Evolutionary conservation across 2,888 invertebrate species (phyloP), one percentile per base, ranked within the genome.

Genomic region (Andrena camellia): DNA sequence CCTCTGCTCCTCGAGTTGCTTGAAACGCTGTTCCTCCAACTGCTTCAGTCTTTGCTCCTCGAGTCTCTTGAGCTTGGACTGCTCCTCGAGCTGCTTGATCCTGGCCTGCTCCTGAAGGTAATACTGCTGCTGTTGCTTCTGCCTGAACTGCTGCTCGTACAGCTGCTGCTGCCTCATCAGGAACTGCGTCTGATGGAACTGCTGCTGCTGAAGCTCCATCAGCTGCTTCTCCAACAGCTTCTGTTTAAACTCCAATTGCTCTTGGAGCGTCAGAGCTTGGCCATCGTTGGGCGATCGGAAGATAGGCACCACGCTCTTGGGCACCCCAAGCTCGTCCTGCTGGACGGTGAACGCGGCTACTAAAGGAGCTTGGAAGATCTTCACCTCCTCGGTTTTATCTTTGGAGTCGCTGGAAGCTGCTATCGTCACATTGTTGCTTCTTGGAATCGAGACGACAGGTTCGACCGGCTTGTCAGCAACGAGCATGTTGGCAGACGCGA

Each of bases 261-360:
- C 91, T 83, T 95, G 94, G 1, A 93, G 91, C 2, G 91, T 93
- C 68, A 93, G 73, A 2, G 93, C 92, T 77, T 93, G 92, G 0
- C 91, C 91, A 48, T 94, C 91, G 23, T 91, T 92, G 26, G 90
- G 89, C 84, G 95, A 95, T 90, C 96, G 96, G 90, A 95, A 96
- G 89, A 97, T 95, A 0, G 97, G 97, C 69, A 97, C 96, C 0
- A 97, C 97, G 92, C 96, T 97, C 88, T 97, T 97, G 0, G 98
- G 97, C n/a, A 96, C 92, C 0, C 98, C 98, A 35, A 95, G 95
- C 85, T 96, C 96, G 91, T 98, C 97, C 93, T 98, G 97, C 86
- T 98, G 97, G 0, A 98, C 97, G 0, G 98, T 98, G 90, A 98
- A 98, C 0, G 98, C 98, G 2, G 97, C 97, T 0, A 98, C 97